Percentiles rank a stretch among this genome's conserved stretches.
These are phyloP conservation scores for Stenopsyche tienmushanensis DNA, from an alignment of 1,140 invertebrate genomes.

Conservation along the genomic window DNA sequence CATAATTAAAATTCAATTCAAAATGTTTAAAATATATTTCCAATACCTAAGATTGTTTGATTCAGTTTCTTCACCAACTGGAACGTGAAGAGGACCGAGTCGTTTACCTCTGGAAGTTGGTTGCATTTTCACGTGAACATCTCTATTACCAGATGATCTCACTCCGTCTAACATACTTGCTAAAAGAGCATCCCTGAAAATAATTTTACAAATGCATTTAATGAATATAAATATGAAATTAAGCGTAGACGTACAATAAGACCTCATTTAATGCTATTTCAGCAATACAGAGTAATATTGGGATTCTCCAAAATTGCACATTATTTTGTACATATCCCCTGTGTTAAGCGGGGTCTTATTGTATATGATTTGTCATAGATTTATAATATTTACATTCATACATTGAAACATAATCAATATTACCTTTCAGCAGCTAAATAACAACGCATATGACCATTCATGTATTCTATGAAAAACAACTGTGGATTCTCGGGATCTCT, in stretches of 20 bases:
- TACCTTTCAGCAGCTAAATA: constrained; percentile 82
- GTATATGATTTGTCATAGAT: not conserved
- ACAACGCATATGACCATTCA: constrained; percentile 83
- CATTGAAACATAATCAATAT: constrained; percentile 32
- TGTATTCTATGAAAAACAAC: constrained; percentile 91
- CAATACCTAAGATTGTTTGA: constrained; percentile 61
- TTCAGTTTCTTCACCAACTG: constrained; percentile 96
- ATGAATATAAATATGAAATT: not conserved
- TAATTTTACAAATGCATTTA: constrained; percentile 23
- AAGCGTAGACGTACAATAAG: not conserved
- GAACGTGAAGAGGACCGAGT: constrained; percentile 82
- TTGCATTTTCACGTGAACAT: constrained; percentile 93
- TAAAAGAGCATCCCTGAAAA: constrained; percentile 85
- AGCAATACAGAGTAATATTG: no score
- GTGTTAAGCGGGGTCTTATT: no score
- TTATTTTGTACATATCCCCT: no score
- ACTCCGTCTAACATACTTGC: constrained; percentile 96
- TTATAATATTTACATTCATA: not conserved
- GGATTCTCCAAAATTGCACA: no score
- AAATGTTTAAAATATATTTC: constrained; percentile 38
- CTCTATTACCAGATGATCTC: constrained; percentile 91
- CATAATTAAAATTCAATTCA: no score
- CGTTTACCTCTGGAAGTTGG: constrained; percentile 81
- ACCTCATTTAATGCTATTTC: no score
- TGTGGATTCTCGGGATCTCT: constrained; percentile 90